These are phyloP conservation scores for Ceratina calcarata DNA, from an alignment of 1,140 invertebrate species.

Conservation along the genomic window DNA sequence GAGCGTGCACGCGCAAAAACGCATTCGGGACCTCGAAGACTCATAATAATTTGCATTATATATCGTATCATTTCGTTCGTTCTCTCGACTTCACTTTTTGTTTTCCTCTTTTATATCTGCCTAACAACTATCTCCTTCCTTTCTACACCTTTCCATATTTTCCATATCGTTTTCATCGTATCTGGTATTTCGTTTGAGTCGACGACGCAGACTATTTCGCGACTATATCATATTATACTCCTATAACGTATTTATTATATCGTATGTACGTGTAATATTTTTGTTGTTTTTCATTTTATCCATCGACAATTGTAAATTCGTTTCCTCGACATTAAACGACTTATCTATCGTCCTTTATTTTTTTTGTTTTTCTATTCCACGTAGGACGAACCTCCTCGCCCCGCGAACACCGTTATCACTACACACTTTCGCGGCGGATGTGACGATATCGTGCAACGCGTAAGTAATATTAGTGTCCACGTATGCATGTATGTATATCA, in stretches of 20 bases:
- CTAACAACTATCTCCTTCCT: slow-evolving; percentile 21
- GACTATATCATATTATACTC: slow-evolving; percentile 13
- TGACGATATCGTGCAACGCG: slow-evolving; percentile 36
- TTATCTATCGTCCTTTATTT: slow-evolving; percentile 7
- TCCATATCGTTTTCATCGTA: neutral
- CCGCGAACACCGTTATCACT: neutral
- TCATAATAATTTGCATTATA: slow-evolving; percentile 38
- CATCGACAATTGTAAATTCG: slow-evolving; percentile 15
- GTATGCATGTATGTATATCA: neutral
- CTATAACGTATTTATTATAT: neutral
- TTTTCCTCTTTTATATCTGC: neutral
- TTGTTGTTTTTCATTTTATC: neutral
- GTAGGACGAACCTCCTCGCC: slow-evolving; percentile 12
- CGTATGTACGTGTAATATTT: slow-evolving; percentile 7
- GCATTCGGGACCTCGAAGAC: slow-evolving; percentile 75
- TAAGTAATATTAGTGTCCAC: neutral
- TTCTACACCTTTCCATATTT: neutral
- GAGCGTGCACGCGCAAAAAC: slow-evolving; percentile 80
- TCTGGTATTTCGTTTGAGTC: slow-evolving; percentile 5
- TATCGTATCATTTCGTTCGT: slow-evolving; percentile 17
- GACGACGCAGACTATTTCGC: slow-evolving; percentile 34
- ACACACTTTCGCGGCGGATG: slow-evolving; percentile 8
- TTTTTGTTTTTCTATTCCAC: too few species aligned
- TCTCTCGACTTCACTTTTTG: slow-evolving; percentile 13
- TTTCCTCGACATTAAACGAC: slow-evolving; percentile 27